Conservation (phyloP, 1,140 invertebrate genomes). For the Diorhabda sublineata region DNA sequence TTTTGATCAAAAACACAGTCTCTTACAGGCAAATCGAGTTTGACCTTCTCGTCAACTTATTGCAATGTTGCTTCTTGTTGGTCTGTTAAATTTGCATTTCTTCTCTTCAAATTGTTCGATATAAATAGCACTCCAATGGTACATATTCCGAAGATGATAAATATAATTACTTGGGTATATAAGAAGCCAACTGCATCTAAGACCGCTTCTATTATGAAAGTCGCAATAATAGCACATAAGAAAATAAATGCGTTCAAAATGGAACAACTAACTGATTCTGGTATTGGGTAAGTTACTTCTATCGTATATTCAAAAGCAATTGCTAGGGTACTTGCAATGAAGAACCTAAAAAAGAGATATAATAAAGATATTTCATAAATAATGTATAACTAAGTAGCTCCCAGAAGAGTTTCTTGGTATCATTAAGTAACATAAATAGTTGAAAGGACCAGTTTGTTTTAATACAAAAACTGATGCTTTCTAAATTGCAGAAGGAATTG, state of each 20-base stretch:
- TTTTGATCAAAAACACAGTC: no score
- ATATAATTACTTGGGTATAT: constrained; percentile 23
- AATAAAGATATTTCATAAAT: no score
- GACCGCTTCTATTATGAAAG: constrained; percentile 27
- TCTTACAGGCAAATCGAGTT: no score
- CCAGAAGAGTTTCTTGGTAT: no score
- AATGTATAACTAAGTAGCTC: no score
- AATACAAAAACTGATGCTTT: no score
- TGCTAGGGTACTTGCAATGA: constrained; percentile 29
- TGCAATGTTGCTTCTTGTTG: neutral
- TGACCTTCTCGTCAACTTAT: neutral
- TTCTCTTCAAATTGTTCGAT: constrained; percentile 28
- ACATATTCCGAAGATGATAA: constrained; percentile 19
- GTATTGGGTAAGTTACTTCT: constrained; percentile 37
- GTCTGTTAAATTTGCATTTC: constrained; percentile 26
- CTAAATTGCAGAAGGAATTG: no score
- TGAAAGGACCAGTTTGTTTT: no score
- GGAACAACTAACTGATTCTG: constrained; percentile 31
- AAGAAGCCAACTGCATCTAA: constrained; percentile 24
- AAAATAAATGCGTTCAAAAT: constrained; percentile 33
- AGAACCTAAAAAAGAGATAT: constrained; percentile 33
- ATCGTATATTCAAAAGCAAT: constrained; percentile 35
- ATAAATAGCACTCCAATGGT: constrained; percentile 26
- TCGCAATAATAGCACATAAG: constrained; percentile 28
- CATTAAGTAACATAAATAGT: no score